phyloP scores from a whole-genome alignment of 2,888 invertebrate genomes.

The Coelopa pilipes region DNA sequence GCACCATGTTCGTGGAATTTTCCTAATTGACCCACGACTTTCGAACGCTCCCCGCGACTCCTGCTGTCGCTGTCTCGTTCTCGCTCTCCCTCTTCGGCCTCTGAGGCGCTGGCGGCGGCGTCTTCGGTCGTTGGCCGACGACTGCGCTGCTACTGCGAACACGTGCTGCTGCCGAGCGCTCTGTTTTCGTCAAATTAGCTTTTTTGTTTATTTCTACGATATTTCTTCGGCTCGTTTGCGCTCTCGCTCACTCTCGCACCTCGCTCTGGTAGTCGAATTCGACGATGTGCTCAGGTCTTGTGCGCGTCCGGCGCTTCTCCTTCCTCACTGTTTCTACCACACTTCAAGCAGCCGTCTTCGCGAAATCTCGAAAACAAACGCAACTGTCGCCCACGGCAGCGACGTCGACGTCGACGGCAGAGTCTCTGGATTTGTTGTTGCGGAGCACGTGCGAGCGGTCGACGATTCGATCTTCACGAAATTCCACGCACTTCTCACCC shows the following conservation, averaged over 20 bases:
- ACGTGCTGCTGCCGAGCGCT: not conserved
- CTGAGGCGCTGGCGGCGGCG: too few relatives aligned
- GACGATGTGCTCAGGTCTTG: too few relatives aligned
- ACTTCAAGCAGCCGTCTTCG: not conserved
- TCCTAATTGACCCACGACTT: not conserved
- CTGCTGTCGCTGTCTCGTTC: not conserved
- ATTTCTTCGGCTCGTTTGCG: not conserved
- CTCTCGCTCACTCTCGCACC: not conserved
- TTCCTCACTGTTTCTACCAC: not conserved
- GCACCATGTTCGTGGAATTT: slow-evolving; percentile 25
- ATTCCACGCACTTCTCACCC: not conserved
- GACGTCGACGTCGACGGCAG: slow-evolving; percentile 9
- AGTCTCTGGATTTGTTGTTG: slow-evolving; percentile 5
- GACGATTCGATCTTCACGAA: not conserved
- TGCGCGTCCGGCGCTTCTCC: not conserved
- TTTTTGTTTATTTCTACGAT: slow-evolving; percentile 19
- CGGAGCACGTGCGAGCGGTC: slow-evolving; percentile 17
- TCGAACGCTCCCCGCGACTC: not conserved
- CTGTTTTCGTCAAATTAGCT: not conserved
- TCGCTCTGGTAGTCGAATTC: not conserved
- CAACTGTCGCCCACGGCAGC: slow-evolving; percentile 14
- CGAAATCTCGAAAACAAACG: not conserved
- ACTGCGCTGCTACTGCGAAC: slow-evolving; percentile 2
- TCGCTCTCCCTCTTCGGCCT: not conserved
- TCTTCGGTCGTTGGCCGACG: not conserved